Conservation (phyloP, 2,113 vertebrate genomes). For the Rhea pennata region DNA sequence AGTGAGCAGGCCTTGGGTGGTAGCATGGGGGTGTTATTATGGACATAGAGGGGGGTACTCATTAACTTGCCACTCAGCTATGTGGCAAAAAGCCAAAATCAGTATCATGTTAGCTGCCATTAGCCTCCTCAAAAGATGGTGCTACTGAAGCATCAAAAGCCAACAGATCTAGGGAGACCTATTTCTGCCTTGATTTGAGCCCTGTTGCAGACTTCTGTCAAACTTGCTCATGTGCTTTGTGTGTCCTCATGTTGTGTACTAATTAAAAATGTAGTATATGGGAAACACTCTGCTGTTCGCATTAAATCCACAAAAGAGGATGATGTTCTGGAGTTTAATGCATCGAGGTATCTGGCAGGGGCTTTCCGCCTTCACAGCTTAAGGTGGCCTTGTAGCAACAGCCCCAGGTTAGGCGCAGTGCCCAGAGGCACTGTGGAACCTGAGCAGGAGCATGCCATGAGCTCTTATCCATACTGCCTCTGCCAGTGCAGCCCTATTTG, state of each 20-base stretch:
- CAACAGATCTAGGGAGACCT: not conserved
- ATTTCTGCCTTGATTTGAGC: not conserved
- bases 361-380: not conserved
- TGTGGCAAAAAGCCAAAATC: not conserved
- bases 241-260: accelerated
- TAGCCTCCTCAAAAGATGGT: not conserved
- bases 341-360: accelerated
- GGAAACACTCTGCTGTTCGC: not conserved
- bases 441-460: accelerated
- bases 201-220: not conserved
- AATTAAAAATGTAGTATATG: not conserved
- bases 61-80: not conserved
- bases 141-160: not conserved
- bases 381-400: not conserved
- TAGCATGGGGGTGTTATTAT: not conserved
- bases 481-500: not conserved
- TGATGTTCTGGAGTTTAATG: not conserved
- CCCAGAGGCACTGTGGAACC: not conserved
- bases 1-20: not conserved
- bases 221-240: accelerated
- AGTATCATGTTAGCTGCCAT: not conserved
- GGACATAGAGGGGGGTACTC: accelerated
- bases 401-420: not conserved
- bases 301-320: not conserved
- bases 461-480: accelerated